Evolutionary conservation across 1,140 invertebrate species (phyloP), one percentile per base, ranked within the genome.

Genomic region (Lasioglossum albipes): DNA sequence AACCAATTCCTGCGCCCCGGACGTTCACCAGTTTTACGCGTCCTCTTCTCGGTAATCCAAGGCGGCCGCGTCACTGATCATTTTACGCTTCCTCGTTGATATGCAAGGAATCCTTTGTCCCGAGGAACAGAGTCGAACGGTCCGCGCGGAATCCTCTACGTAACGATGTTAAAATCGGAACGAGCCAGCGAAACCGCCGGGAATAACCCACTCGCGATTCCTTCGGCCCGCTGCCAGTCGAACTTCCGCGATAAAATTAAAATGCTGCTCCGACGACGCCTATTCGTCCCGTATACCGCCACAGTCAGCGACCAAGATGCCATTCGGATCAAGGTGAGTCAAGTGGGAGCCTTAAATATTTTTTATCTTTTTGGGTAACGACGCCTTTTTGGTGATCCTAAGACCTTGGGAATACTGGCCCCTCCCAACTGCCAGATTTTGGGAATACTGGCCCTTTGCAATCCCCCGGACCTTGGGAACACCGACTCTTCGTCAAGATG

Each of bases 171-270:
- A 59, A 36, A 59, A 74, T 74, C 52, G 16, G 61, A 45, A 45
- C 45, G 45, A 45, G 9, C 10, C 2, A 20, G 18, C 31, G 61
- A n/a, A 66, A 31, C 2, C 61, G 13, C 16, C 22, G 20, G 13
- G 3, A 12, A 69, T 27, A 13, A 13, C 41, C 12, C 49, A 42
- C 7, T 2, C 27, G 75, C 71, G 41, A 78, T 72, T 78, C 59
- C 36, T 59, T 54, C 18, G 7, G 22, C 22, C 27, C 45, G 31
- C 7, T 36, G n/a, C 7, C 52, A 52, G 3, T 13, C 49, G 20
- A 62, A 73, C 42, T 62, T 36, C 31, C 31, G 9, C 12, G 52
- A 61, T 68, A 57, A 57, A 78, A 82, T 74, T 59, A 73, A 82
- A 78, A 62, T 64, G 49, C 73, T 82, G 78, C 69, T 69, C 52